Conservation (phyloP, 2,797 vertebrate genomes). For the Scolopax bukidnonensis region DNA sequence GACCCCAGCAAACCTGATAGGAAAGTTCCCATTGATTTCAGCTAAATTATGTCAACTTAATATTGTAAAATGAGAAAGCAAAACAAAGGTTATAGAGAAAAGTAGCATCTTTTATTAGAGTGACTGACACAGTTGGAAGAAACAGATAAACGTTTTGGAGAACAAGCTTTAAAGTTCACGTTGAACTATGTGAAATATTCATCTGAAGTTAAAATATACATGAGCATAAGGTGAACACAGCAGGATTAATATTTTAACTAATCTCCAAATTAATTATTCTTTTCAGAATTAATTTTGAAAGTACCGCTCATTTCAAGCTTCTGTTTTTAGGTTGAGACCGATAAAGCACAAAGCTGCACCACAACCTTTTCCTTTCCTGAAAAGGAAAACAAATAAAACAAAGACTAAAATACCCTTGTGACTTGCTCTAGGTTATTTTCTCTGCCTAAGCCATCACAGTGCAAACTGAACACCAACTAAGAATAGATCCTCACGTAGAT, state of each 20-base stretch:
- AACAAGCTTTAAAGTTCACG: background rate
- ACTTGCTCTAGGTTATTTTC: background rate
- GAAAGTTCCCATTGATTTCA: background rate
- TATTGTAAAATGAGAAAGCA: background rate
- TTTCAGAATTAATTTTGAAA: constrained; percentile 11
- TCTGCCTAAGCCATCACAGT: background rate
- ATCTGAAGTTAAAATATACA: background rate
- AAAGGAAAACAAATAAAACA: background rate
- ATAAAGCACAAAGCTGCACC: background rate
- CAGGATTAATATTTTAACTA: background rate
- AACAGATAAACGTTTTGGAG: background rate
- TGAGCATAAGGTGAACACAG: background rate
- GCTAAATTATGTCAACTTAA: background rate
- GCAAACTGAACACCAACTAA: background rate
- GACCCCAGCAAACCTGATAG: background rate
- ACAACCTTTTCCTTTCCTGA: background rate
- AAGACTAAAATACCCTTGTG: background rate
- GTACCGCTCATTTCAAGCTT: background rate
- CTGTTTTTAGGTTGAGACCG: background rate
- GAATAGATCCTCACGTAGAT: background rate
- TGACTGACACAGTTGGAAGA: background rate
- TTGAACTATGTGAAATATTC: background rate
- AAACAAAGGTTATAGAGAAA: background rate
- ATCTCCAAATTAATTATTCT: background rate
- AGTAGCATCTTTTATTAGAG: background rate